Evolutionary conservation across 2,113 vertebrate genomes (phyloP).

Genomic region (Amphiprion ocellaris): DNA sequence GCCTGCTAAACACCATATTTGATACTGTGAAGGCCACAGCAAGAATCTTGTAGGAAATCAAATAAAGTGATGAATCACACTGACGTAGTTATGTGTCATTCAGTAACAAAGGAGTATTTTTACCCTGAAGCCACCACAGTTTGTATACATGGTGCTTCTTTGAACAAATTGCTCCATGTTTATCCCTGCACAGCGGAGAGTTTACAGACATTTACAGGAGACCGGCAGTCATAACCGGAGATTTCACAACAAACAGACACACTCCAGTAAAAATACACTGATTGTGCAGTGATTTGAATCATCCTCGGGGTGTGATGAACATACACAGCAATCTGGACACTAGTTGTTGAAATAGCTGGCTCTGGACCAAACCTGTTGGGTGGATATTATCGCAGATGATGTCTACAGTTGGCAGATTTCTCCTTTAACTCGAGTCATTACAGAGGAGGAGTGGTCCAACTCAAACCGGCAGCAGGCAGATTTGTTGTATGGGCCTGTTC

Average conservation of each 20-base stretch:
- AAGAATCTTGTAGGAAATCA: background rate
- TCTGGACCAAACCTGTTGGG: background rate
- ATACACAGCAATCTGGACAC: conserved; percentile 18
- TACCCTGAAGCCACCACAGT: background rate
- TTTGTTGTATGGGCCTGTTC: conserved; percentile 29
- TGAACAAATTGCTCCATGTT: background rate
- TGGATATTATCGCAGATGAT: conserved; percentile 33
- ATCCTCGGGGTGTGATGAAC: background rate
- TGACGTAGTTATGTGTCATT: background rate
- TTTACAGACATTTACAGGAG: background rate
- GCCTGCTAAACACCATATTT: background rate
- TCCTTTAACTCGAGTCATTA: conserved; percentile 18
- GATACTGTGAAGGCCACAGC: background rate
- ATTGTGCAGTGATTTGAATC: background rate
- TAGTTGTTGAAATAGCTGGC: background rate
- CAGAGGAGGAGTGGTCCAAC: conserved; percentile 7
- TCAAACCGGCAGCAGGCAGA: conserved; percentile 35
- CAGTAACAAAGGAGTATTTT: background rate
- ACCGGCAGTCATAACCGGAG: background rate
- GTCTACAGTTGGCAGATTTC: conserved; percentile 17
- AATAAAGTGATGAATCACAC: conserved; percentile 14
- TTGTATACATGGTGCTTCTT: background rate
- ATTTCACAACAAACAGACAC: too few relatives aligned
- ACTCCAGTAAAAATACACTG: background rate
- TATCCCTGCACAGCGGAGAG: background rate